Base-by-base conservation (phyloP, 2,113 vertebrate species). In the Haplochromis burtoni region DNA sequence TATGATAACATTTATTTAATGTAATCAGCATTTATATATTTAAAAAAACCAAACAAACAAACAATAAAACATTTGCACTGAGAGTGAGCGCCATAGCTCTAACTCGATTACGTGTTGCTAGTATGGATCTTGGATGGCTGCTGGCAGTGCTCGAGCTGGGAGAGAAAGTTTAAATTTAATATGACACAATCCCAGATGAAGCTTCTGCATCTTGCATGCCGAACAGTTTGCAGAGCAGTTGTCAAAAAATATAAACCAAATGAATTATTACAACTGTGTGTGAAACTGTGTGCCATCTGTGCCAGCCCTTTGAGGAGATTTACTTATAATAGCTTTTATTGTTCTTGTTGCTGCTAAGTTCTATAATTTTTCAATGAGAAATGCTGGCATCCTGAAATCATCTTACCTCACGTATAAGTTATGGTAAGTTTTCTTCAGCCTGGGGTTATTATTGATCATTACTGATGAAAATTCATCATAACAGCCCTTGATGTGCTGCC, bases 281-380 rank as follows among this genome's bases (percentile, higher is more conserved):
- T 80, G 68, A 83, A 73, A 90, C 86, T 66, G 71, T 78, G 76
- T 54, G 78, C 92, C 92, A 85, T 91, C 89, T 94, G 90, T 86
- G 80, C 59, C 49, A 40, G 7, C 83, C 53, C 76, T 87, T 86
- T 79, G 53, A 87, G n/a, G 51, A 89, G 19, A 66, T 87, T 86
- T 82, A 13, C 47, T 87, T 61, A 53, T 38, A 40, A 84, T 17
- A 35, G 10, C 17, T 29, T 82, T 66, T 66, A 63, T 71, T 73
- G 24, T 59, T 13, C 73, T 35, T 57, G 47, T 85, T 45, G 4
- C 3, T 8, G 13, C 31, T n/a, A 59, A 54, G 10, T 29, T n/a
- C 59, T 31, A 8, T 78, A 38, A 38, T 63, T 87, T 78, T 33
- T 83, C 73, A 54, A 26, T 81, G 8, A 57, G 19, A 55, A 61